A percentile compares a stretch with the other conserved stretches of the same genome.
Evolutionary conservation across 2,113 vertebrate species (phyloP).

Genomic region (Pterophyllum scalare): DNA sequence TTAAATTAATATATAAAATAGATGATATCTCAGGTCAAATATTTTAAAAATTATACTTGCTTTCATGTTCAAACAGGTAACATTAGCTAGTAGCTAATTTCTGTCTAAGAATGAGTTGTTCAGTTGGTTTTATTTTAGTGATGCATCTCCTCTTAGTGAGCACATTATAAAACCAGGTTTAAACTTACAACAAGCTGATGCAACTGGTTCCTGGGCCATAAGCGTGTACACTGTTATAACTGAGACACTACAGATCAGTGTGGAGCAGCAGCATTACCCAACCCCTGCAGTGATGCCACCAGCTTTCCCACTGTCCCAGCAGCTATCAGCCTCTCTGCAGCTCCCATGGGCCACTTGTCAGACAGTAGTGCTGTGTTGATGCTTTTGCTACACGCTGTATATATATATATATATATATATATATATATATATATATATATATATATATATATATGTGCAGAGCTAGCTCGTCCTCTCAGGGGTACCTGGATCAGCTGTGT

Average conservation of each 20-base stretch:
- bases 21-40: no score
- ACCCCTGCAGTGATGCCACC: conserved; percentile 62
- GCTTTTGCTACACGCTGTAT: conserved; percentile 70
- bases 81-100: no score
- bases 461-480: conserved; percentile 75
- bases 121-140: neutral
- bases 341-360: conserved; percentile 87
- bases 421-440: conserved; percentile 38
- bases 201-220: conserved; percentile 17
- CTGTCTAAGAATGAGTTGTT: neutral
- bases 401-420: conserved; percentile 69
- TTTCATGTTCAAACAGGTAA: no score
- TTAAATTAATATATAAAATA: neutral
- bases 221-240: conserved; percentile 19
- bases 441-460: conserved; percentile 69
- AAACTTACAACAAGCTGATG: neutral
- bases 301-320: conserved; percentile 68
- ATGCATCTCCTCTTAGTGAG: neutral
- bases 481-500: conserved; percentile 88
- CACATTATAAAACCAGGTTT: neutral
- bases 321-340: conserved; percentile 82
- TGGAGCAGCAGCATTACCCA: conserved; percentile 46
- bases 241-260: conserved; percentile 37
- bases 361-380: conserved; percentile 87
- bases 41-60: no score